These are phyloP conservation scores for Trichopoda pennipes DNA, from an alignment of 2,888 invertebrate genomes.

Conservation along the genomic window DNA sequence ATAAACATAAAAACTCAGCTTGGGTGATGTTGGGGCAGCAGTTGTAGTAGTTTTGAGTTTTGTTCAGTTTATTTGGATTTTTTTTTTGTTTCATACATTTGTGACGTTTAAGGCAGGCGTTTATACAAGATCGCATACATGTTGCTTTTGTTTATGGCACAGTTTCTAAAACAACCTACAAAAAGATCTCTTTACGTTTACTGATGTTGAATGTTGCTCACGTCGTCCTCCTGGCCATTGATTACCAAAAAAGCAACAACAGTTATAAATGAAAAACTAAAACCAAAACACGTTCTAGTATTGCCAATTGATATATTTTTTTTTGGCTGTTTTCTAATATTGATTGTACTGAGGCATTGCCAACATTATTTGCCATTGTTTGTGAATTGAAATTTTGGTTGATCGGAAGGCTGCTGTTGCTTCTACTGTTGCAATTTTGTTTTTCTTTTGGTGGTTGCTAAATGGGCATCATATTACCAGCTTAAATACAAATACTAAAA, in stretches of 20 bases:
- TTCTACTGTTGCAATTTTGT: constrained; percentile 43
- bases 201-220: constrained; percentile 4
- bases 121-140: constrained; percentile 50
- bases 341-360: constrained; percentile 22
- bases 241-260: constrained; percentile 12
- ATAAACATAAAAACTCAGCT: constrained; percentile 29
- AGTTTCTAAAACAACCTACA: constrained; percentile 51
- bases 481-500: constrained; percentile 45
- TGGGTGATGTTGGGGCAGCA: constrained; percentile 3
- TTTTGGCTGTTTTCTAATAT: constrained; percentile 15
- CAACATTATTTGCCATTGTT: constrained; percentile 32
- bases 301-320: constrained; percentile 48
- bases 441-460: constrained; percentile 20
- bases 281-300: constrained; percentile 36
- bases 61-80: background rate
- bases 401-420: background rate
- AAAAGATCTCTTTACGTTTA: constrained; percentile 20
- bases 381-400: background rate
- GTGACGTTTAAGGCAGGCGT: constrained; percentile 58
- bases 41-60: too few species aligned
- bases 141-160: constrained; percentile 31
- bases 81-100: constrained; percentile 30
- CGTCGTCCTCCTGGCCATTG: constrained; percentile 58
- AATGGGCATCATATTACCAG: constrained; percentile 60
- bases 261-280: constrained; percentile 33